Conservation (phyloP, 2,888 invertebrate species). For the Acrobasis consociella region DNA sequence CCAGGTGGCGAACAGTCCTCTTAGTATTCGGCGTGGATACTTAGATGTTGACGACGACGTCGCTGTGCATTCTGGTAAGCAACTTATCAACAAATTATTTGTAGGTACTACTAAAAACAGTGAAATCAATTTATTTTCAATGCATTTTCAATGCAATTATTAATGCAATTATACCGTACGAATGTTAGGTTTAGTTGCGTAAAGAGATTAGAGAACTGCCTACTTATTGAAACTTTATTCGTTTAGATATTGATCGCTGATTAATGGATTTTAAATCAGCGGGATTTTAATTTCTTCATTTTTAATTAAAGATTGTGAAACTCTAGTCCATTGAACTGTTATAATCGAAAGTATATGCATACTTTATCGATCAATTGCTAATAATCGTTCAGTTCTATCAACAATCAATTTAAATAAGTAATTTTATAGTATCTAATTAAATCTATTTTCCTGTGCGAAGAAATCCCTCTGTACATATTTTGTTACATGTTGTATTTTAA, state of each 20-base stretch:
- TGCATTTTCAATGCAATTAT: neutral
- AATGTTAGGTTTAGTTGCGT: neutral
- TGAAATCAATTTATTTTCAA: slow-evolving; percentile 5
- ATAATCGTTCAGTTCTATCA: neutral
- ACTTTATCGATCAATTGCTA: neutral
- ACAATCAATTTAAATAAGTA: neutral
- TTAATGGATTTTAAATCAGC: slow-evolving; percentile 38
- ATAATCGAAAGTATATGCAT: slow-evolving; percentile 11
- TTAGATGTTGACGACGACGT: slow-evolving; percentile 86
- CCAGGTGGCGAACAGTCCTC: slow-evolving; percentile 67
- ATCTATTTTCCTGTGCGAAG: neutral
- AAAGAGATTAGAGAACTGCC: neutral
- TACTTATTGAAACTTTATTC: slow-evolving; percentile 25
- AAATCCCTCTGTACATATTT: no score
- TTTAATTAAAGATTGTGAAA: neutral
- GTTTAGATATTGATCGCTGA: slow-evolving; percentile 37
- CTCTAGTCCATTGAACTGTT: neutral
- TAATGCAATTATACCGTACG: neutral
- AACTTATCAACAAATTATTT: slow-evolving; percentile 24
- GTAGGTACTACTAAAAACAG: neutral
- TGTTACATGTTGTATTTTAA: neutral
- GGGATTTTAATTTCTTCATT: slow-evolving; percentile 42
- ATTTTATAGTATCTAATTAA: neutral
- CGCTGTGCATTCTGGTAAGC: slow-evolving; percentile 88
- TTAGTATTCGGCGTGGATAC: slow-evolving; percentile 74